Evolutionary conservation across 1,140 invertebrate genomes (phyloP).

Genomic region (Drosophila ercepeae): DNA sequence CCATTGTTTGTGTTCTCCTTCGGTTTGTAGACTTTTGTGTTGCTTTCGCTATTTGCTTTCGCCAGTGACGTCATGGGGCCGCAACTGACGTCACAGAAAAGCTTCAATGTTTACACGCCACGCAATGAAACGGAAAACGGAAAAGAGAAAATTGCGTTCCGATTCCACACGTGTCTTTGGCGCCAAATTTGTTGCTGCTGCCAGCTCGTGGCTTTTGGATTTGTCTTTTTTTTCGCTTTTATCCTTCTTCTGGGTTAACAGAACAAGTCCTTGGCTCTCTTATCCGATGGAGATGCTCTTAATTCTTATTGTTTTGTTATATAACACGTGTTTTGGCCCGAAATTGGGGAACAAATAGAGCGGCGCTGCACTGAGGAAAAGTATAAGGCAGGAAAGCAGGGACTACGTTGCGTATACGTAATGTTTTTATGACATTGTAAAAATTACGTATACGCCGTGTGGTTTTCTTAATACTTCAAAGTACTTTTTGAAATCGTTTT

Average conservation of each 20-base stretch:
- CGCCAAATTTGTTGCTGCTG: constrained; percentile 67
- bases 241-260: constrained; percentile 63
- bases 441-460: neutral
- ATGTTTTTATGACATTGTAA: neutral
- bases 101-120: constrained; percentile 68
- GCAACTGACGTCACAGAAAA: constrained; percentile 73
- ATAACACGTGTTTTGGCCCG: constrained; percentile 58
- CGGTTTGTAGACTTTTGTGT: constrained; percentile 51
- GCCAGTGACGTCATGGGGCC: constrained; percentile 64
- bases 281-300: constrained; percentile 21
- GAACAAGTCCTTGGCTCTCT: constrained; percentile 30
- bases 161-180: constrained; percentile 56
- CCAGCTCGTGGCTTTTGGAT: constrained; percentile 23
- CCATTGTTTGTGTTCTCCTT: neutral
- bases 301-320: constrained; percentile 38
- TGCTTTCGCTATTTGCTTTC: neutral
- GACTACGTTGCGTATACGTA: neutral
- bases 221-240: constrained; percentile 45
- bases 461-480: too few species aligned
- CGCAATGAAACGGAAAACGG: constrained; percentile 56
- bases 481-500: too few species aligned
- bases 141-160: constrained; percentile 21
- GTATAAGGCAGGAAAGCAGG: neutral
- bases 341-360: constrained; percentile 1
- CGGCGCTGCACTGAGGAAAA: constrained; percentile 11